These are phyloP conservation scores for Halictus rubicundus DNA, from an alignment of 1,140 invertebrate genomes.

Conservation along the genomic window DNA sequence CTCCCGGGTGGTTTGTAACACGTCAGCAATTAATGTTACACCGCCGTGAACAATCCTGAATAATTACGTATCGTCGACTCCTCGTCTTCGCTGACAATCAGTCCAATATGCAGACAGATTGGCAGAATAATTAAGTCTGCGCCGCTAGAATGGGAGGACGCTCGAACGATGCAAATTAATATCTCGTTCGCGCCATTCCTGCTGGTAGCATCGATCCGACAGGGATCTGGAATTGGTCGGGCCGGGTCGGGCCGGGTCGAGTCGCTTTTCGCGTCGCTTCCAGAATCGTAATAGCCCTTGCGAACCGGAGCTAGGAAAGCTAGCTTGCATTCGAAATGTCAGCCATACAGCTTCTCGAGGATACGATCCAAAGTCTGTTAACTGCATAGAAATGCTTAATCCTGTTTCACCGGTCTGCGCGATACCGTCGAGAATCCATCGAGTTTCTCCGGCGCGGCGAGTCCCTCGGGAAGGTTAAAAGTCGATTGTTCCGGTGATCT, in stretches of 20 bases:
- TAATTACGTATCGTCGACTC: conserved; percentile 56
- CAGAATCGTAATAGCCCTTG: conserved; percentile 52
- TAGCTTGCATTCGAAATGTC: conserved; percentile 53
- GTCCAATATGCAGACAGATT: conserved; percentile 61
- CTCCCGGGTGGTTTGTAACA: not conserved
- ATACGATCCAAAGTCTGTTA: conserved; percentile 33
- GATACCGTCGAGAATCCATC: not conserved
- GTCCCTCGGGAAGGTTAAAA: not conserved
- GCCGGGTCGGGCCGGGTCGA: not conserved
- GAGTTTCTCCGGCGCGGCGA: not conserved
- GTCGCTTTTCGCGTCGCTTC: not conserved
- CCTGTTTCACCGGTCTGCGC: no score
- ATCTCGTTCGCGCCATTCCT: conserved; percentile 53
- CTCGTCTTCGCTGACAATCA: conserved; percentile 34
- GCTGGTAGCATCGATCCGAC: conserved; percentile 48
- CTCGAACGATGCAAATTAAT: conserved; percentile 61
- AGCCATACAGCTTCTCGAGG: not conserved
- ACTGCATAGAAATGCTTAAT: conserved; percentile 16
- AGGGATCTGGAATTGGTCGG: conserved; percentile 43
- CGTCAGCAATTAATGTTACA: conserved; percentile 38
- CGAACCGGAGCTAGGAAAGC: conserved; percentile 15
- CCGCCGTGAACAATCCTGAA: conserved; percentile 50
- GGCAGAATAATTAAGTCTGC: conserved; percentile 61
- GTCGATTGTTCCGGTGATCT: no score
- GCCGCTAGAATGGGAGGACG: conserved; percentile 50